Conservation (phyloP, 2,888 invertebrate genomes). For the Sarcophaga carnaria region DNA sequence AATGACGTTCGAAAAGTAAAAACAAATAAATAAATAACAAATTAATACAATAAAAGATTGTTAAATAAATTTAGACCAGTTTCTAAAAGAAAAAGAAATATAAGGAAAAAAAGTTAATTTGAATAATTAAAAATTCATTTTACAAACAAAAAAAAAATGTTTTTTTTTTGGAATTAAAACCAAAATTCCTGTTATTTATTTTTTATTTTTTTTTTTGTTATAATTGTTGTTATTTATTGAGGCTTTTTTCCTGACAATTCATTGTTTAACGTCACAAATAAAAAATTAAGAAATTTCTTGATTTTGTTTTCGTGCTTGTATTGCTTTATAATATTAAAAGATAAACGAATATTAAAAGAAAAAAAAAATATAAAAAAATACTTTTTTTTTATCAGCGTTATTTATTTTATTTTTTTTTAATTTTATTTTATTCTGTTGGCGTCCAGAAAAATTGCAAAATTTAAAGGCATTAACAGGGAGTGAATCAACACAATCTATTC, state of each 20-base stretch:
- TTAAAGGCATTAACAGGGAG: background rate
- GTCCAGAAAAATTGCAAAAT: background rate
- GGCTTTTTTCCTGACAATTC: background rate
- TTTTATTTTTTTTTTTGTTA: background rate
- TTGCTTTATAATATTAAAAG: no score
- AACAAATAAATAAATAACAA: no score
- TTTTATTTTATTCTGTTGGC: background rate
- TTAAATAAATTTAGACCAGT: no score
- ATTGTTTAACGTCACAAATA: background rate
- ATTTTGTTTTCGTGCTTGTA: background rate
- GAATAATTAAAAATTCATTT: conserved; percentile 17
- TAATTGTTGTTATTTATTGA: conserved; percentile 16
- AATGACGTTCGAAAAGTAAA: no score
- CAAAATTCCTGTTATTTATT: conserved; percentile 39
- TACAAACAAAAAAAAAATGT: conserved; percentile 25
- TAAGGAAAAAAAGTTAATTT: no score
- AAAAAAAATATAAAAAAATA: background rate
- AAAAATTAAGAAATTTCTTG: background rate
- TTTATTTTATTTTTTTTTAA: background rate
- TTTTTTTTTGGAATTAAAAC: conserved; percentile 24
- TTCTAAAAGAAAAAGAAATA: no score
- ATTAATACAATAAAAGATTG: no score
- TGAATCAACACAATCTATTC: background rate
- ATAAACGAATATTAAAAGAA: no score
- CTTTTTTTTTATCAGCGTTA: background rate